These are phyloP conservation scores for Cremastinae sp. DNA, from an alignment of 2,888 invertebrate genomes.

Conservation along the genomic window DNA sequence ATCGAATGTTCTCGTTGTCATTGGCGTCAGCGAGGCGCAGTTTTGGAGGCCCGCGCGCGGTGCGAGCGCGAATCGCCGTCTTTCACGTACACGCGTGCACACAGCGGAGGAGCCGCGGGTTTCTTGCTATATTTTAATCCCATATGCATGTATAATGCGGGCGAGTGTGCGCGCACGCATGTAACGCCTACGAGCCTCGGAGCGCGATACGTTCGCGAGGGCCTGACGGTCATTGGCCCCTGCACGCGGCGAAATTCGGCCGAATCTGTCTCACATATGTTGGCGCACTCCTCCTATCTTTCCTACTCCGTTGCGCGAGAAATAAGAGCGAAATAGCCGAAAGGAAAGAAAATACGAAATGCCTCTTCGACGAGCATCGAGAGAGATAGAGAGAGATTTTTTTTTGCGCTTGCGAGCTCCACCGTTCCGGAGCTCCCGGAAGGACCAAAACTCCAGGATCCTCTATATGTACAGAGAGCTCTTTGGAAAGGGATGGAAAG, in stretches of 20 bases:
- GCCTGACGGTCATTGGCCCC: conserved; percentile 59
- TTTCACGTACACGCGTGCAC: conserved; percentile 6
- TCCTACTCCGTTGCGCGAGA: conserved; percentile 32
- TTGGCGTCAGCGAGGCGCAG: conserved; percentile 45
- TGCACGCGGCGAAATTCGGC: conserved; percentile 57
- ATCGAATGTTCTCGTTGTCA: conserved; percentile 41
- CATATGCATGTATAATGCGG: conserved; percentile 9
- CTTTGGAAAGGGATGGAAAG: no score
- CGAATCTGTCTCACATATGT: conserved; percentile 62
- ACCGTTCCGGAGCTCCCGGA: no score
- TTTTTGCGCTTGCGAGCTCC: no score
- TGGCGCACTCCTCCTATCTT: conserved; percentile 54
- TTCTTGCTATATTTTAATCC: not conserved
- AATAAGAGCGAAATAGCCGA: not conserved
- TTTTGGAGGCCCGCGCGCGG: not conserved
- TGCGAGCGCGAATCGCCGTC: conserved; percentile 29
- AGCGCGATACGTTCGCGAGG: conserved; percentile 36
- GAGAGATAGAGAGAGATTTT: no score
- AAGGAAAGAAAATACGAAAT: not conserved
- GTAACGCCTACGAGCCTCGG: conserved; percentile 51
- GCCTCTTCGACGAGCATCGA: not conserved
- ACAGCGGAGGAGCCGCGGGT: not conserved
- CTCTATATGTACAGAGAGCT: no score
- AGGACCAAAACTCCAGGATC: no score
- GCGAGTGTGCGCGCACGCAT: conserved; percentile 5